Evolutionary conservation across 2,113 vertebrate genomes (phyloP), one percentile per base, ranked within the genome.

Genomic region (Heloderma charlesbogerti): DNA sequence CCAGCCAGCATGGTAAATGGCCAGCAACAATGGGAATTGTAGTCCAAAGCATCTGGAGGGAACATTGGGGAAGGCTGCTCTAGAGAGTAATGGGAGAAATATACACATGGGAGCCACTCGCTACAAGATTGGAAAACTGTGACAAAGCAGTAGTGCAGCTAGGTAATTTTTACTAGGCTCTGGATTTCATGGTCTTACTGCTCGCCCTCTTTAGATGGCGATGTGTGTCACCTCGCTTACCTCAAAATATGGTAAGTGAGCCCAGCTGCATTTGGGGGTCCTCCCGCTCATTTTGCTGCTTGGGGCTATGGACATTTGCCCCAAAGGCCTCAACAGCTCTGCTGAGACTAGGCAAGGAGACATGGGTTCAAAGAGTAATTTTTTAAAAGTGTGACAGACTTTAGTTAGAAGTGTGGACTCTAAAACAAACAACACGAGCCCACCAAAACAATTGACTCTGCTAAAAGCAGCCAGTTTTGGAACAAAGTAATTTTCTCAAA

Each of bases 401-500:
- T 84, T n/a, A 48, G 6, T 84, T 77, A 77, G 86, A 12, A 63
- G 16, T 31, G n/a, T 78, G 27, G 22, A 12, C 29, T 78, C 15
- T 66, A 66, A 34, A 34, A 79, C 34, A 88, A 88, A 27, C 78
- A 63, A 84, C 45, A 48, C 51, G 43, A 20, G 9, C 31, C 31
- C 18, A 66, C 31, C 60, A 69, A 69, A 88, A 81, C 29, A 6
- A 86, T 87, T 45, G 22, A 79, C 37, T 72, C 48, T 85, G 34
- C 48, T 69, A 84, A 87, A 93, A 93, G 2, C 1, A 89, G 4
- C 40, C 91, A 90, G 80, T 66, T 90, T 93, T 66, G 4, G 22
- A 94, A 89, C 15, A 92, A 93, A 91, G 6, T 10, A 93, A 75
- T 91, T 34, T 91, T 80, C 66, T 89, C 88, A 51, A 85, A 20